Evolutionary conservation across 2,797 vertebrate genomes (phyloP).

Genomic region (Enteromius fasciolatus): DNA sequence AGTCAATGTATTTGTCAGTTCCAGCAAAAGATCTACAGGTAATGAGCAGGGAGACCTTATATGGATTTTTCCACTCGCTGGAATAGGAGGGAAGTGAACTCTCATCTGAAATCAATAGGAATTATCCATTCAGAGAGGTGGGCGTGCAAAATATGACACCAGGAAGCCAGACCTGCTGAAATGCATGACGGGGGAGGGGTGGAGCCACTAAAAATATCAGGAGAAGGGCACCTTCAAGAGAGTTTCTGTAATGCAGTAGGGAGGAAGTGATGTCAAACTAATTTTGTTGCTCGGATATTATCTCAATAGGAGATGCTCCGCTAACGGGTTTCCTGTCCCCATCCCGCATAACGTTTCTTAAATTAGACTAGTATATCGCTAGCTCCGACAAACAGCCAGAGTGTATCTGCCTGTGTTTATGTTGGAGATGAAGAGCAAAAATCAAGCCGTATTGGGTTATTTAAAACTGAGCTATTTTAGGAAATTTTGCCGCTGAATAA

Average conservation of each 20-base stretch:
- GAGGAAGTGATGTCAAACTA: constrained; percentile 29
- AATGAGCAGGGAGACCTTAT: constrained; percentile 12
- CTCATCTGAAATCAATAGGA: constrained; percentile 47
- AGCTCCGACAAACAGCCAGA: background rate
- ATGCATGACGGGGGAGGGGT: background rate
- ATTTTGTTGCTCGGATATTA: background rate
- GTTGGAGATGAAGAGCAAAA: background rate
- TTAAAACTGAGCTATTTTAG: background rate
- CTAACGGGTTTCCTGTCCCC: background rate
- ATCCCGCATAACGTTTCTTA: background rate
- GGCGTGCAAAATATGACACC: constrained; percentile 29
- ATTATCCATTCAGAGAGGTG: constrained; percentile 34
- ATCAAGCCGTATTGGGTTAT: background rate
- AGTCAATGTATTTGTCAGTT: constrained; percentile 18
- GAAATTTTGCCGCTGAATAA: background rate
- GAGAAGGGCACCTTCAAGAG: constrained; percentile 30
- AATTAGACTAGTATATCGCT: background rate
- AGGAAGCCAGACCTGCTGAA: background rate
- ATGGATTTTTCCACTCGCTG: constrained; percentile 45
- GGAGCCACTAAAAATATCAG: constrained; percentile 31
- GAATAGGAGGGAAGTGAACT: constrained; percentile 30
- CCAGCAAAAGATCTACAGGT: constrained; percentile 20
- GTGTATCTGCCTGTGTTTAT: background rate
- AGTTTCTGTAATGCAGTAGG: background rate
- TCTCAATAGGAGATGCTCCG: background rate